These are phyloP conservation scores for Phycodurus eques DNA, from an alignment of 2,113 vertebrate genomes.

Conservation along the genomic window DNA sequence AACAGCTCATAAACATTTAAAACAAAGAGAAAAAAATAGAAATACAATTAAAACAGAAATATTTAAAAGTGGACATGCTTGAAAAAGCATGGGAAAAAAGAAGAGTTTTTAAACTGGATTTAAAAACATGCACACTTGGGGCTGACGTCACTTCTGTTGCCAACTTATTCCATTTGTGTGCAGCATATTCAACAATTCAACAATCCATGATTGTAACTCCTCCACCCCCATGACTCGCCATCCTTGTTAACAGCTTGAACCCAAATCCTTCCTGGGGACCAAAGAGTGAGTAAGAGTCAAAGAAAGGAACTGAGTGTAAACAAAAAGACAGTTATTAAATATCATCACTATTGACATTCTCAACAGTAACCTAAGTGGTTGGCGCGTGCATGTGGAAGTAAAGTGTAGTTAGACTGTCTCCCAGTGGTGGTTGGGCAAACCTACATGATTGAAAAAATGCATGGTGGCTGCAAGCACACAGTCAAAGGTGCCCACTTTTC, in stretches of 20 bases:
- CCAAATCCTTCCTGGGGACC: not conserved
- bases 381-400: not conserved
- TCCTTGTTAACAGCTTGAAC: too few relatives aligned
- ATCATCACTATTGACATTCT: slow-evolving; percentile 42
- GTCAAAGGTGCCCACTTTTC: not conserved
- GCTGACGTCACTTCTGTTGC: too few relatives aligned
- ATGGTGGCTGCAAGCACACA: too few relatives aligned
- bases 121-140: too few relatives aligned
- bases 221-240: too few relatives aligned
- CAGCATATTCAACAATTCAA: not conserved
- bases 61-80: too few relatives aligned
- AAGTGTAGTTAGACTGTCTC: slow-evolving; percentile 50
- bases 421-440: slow-evolving; percentile 40
- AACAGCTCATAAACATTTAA: too few relatives aligned
- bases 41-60: too few relatives aligned
- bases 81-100: too few relatives aligned
- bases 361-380: slow-evolving; percentile 26
- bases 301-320: slow-evolving; percentile 28
- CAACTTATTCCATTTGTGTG: too few relatives aligned
- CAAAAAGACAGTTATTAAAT: slow-evolving; percentile 43
- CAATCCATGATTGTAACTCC: not conserved
- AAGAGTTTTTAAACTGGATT: too few relatives aligned
- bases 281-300: slow-evolving; percentile 2
- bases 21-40: too few relatives aligned
- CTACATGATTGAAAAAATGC: not conserved